Percentiles rank a stretch among this genome's conserved stretches.
These are phyloP conservation scores for Lepidurus arcticus DNA, from an alignment of 1,140 invertebrate genomes.

Conservation along the genomic window DNA sequence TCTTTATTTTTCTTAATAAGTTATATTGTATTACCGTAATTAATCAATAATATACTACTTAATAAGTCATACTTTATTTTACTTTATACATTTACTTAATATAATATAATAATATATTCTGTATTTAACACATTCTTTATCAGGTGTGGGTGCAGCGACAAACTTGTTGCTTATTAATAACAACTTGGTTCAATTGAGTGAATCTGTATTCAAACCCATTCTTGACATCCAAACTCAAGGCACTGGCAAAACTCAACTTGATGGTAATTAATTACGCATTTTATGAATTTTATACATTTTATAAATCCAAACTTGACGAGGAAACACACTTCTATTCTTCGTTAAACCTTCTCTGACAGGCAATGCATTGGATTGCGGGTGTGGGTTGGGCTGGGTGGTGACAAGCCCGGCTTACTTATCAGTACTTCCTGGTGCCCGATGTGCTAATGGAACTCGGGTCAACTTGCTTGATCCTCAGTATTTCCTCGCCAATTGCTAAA, in stretches of 20 bases:
- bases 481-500: constrained; percentile 30
- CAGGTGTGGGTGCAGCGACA: constrained; percentile 25
- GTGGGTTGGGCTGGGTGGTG: constrained; percentile 27
- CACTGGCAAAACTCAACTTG: constrained; percentile 27
- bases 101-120: no score
- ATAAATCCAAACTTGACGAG: no score
- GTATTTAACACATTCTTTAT: no score
- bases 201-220: constrained; percentile 4
- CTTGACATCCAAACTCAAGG: constrained; percentile 26
- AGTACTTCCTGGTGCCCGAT: constrained; percentile 28
- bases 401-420: constrained; percentile 27
- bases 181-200: background rate
- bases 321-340: no score
- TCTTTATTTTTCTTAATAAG: no score
- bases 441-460: constrained; percentile 31
- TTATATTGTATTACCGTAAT: no score
- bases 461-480: constrained; percentile 28
- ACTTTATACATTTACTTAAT: no score
- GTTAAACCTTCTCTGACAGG: background rate
- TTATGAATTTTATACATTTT: background rate
- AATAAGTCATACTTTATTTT: no score
- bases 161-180: constrained; percentile 31
- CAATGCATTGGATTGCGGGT: constrained; percentile 29
- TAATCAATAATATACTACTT: no score
- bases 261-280: background rate